A percentile compares a stretch with the other conserved stretches of the same genome.
These are phyloP conservation scores for Chloroceryle aenea DNA, from an alignment of 2,113 vertebrate species.

Conservation along the genomic window DNA sequence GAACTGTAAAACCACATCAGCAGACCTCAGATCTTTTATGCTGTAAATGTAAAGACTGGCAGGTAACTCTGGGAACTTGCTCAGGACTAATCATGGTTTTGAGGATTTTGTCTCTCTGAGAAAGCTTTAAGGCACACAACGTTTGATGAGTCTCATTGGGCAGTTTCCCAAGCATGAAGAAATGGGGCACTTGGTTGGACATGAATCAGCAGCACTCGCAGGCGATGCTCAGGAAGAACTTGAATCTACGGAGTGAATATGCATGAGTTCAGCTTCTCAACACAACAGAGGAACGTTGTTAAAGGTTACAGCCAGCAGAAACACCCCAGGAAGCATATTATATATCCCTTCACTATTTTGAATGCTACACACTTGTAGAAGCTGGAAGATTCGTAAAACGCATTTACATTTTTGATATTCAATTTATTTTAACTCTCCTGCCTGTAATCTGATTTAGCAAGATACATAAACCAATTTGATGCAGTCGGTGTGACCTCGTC, in stretches of 20 bases:
- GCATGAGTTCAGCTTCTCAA: neutral
- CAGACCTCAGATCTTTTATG: neutral
- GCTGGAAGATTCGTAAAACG: neutral
- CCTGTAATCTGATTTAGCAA: neutral
- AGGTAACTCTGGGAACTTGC: neutral
- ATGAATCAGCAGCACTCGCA: neutral
- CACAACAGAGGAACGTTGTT: neutral
- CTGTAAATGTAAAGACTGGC: neutral
- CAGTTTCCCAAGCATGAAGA: neutral
- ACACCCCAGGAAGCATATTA: slow-evolving; percentile 25
- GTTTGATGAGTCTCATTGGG: neutral
- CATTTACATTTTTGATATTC: slow-evolving; percentile 55
- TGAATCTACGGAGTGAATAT: neutral
- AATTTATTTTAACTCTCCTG: slow-evolving; percentile 32
- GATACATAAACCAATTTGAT: neutral
- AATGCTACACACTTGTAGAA: slow-evolving; percentile 16
- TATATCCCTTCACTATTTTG: neutral
- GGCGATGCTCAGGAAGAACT: neutral
- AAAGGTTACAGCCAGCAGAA: neutral
- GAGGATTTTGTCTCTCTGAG: neutral
- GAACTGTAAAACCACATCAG: neutral
- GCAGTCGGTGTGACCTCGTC: neutral
- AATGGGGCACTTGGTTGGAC: neutral
- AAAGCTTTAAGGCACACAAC: neutral
- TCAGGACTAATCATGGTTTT: neutral